Conservation (phyloP, 1,140 invertebrate species). For the Formica exsecta region DNA sequence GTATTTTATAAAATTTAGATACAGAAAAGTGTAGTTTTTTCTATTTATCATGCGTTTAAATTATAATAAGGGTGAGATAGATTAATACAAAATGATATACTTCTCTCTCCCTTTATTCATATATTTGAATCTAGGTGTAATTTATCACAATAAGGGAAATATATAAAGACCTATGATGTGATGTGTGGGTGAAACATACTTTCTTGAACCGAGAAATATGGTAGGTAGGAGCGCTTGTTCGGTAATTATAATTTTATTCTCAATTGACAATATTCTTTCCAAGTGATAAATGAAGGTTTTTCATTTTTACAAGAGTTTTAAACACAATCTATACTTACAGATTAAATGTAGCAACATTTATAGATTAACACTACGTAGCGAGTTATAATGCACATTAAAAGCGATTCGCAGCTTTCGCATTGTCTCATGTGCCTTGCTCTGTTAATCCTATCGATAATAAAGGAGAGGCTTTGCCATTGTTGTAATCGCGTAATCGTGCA, state of each 20-base stretch:
- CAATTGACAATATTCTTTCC: constrained; percentile 73
- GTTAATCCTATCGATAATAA: constrained; percentile 19
- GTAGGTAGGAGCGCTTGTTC: constrained; percentile 56
- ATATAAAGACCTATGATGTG: constrained; percentile 65
- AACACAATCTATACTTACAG: constrained; percentile 75
- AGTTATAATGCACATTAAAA: constrained; percentile 77
- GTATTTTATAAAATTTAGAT: constrained; percentile 4
- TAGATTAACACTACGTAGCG: constrained; percentile 74
- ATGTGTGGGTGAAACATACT: constrained; percentile 56
- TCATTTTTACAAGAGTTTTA: constrained; percentile 67
- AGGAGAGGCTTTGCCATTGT: constrained; percentile 19
- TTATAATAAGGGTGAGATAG: not conserved
- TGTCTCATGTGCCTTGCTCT: not conserved
- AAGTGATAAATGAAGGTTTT: constrained; percentile 62
- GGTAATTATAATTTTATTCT: constrained; percentile 58
- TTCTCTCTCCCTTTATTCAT: constrained; percentile 72
- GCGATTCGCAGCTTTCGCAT: constrained; percentile 64
- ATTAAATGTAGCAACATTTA: constrained; percentile 75
- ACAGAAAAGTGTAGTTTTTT: not conserved
- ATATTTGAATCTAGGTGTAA: constrained; percentile 65
- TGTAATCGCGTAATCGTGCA: constrained; percentile 34
- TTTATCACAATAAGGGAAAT: constrained; percentile 75
- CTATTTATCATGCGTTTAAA: not conserved
- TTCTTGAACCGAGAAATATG: constrained; percentile 54
- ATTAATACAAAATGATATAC: constrained; percentile 21